Evolutionary conservation across 2,888 invertebrate genomes (phyloP).

Genomic region (Neuroscelio doddi): DNA sequence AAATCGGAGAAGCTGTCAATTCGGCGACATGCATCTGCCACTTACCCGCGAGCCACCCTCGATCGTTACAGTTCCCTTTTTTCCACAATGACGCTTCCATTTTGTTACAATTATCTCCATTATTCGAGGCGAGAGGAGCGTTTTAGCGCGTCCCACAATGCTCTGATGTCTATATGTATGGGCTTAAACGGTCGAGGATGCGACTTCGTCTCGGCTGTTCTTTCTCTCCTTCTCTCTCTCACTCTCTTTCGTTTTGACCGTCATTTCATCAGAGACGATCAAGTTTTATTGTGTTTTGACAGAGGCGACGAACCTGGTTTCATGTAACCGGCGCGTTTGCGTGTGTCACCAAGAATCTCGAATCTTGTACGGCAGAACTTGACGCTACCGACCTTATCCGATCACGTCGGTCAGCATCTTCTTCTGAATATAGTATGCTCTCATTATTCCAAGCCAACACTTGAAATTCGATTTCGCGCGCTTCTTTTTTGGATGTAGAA

Average conservation of each 20-base stretch:
- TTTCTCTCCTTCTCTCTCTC: not conserved
- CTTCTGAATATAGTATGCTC: not conserved
- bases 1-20: constrained; percentile 69
- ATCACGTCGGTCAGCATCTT: constrained; percentile 10
- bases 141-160: constrained; percentile 62
- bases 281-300: constrained; percentile 70
- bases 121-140: constrained; percentile 62
- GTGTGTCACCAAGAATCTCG: constrained; percentile 27
- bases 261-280: constrained; percentile 44
- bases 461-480: constrained; percentile 18
- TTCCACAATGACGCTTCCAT: constrained; percentile 68
- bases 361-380: constrained; percentile 27
- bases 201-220: constrained; percentile 30
- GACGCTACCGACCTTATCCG: constrained; percentile 15
- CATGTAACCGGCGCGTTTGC: constrained; percentile 46
- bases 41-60: constrained; percentile 64
- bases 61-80: constrained; percentile 62
- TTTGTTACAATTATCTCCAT: constrained; percentile 71
- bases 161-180: constrained; percentile 48
- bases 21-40: constrained; percentile 69
- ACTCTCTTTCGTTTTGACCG: constrained; percentile 19
- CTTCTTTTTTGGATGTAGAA: not conserved
- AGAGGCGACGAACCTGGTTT: constrained; percentile 50
- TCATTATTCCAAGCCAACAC: constrained; percentile 21
- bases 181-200: constrained; percentile 28